Conservation (phyloP, 1,140 invertebrate genomes). For the Anagrus nilaparvatae region DNA sequence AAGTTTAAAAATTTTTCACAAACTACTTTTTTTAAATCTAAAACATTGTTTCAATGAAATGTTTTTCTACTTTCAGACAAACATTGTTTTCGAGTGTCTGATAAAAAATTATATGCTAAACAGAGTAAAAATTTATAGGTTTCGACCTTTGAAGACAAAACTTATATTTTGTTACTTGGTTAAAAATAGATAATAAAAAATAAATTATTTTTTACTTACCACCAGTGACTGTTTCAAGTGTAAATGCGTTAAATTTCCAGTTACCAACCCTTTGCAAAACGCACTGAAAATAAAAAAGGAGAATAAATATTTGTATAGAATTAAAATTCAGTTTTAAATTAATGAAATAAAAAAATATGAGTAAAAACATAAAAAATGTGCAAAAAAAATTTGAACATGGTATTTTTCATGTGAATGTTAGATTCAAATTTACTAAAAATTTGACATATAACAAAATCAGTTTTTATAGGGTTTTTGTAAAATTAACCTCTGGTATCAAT, state of each 20-base stretch:
- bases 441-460: too few species aligned
- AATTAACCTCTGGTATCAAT: too few species aligned
- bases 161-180: conserved; percentile 11
- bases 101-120: too few species aligned
- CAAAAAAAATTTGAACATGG: neutral
- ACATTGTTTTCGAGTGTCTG: too few species aligned
- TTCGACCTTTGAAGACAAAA: too few species aligned
- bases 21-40: too few species aligned
- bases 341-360: too few species aligned
- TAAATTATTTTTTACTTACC: conserved; percentile 43
- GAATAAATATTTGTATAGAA: conserved; percentile 1
- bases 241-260: conserved; percentile 85
- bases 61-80: too few species aligned
- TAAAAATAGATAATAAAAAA: conserved; percentile 14
- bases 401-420: neutral
- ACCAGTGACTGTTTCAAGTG: conserved; percentile 71
- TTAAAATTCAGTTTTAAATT: neutral
- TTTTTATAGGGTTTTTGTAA: too few species aligned
- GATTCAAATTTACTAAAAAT: neutral
- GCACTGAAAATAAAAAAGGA: conserved; percentile 46
- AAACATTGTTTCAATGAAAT: too few species aligned
- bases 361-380: neutral
- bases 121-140: too few species aligned
- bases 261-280: conserved; percentile 58
- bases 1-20: too few species aligned